Percentiles rank a stretch among this genome's conserved stretches.
Evolutionary conservation across 2,888 invertebrate species (phyloP).

Genomic region (Acronicta psi): DNA sequence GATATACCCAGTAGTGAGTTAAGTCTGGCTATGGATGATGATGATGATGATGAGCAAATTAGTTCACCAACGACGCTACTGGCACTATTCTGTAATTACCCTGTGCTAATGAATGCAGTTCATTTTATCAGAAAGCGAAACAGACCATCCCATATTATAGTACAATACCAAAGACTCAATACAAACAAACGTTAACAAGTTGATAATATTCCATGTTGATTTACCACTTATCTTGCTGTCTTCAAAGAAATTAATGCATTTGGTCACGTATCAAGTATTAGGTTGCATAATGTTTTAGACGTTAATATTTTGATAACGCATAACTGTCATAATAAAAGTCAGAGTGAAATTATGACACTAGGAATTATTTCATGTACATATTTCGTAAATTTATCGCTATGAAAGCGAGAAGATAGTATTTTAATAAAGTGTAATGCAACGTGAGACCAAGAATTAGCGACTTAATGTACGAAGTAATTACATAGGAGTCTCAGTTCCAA

Average conservation of each 20-base stretch:
- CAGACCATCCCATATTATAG: constrained; percentile 59
- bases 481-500: constrained; percentile 19
- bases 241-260: constrained; percentile 67
- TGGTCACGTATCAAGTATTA: constrained; percentile 39
- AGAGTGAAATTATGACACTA: too few relatives aligned
- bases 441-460: constrained; percentile 4
- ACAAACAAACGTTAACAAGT: constrained; percentile 60
- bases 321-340: neutral
- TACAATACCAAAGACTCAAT: constrained; percentile 55
- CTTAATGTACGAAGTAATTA: constrained; percentile 29
- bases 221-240: constrained; percentile 57
- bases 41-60: too few relatives aligned
- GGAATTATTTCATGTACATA: too few relatives aligned
- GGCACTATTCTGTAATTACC: too few relatives aligned
- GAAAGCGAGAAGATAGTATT: neutral
- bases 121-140: constrained; percentile 61
- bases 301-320: constrained; percentile 20
- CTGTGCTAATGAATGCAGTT: constrained; percentile 50
- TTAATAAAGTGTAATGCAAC: constrained; percentile 6
- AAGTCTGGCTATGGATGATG: too few relatives aligned
- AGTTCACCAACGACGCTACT: too few relatives aligned
- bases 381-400: too few relatives aligned
- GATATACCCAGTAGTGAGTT: too few relatives aligned
- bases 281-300: constrained; percentile 30
- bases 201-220: constrained; percentile 64